Evolutionary conservation across 2,113 vertebrate genomes (phyloP).

Genomic region (Oryzias javanicus): DNA sequence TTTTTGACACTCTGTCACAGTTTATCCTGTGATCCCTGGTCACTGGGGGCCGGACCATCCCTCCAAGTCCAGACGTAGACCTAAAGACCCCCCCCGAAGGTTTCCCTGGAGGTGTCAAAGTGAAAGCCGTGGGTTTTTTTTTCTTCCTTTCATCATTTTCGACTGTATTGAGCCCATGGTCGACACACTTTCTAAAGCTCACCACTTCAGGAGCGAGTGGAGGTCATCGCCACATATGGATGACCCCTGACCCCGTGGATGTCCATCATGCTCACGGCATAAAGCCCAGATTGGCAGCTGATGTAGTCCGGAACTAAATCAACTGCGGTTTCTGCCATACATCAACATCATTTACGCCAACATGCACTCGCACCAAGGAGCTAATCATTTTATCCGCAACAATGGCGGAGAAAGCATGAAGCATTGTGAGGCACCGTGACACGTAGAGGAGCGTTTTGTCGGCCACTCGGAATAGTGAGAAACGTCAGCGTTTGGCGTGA

Average conservation of each 20-base stretch:
- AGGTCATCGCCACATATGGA: constrained; percentile 60
- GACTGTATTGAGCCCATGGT: constrained; percentile 26
- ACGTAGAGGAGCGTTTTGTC: constrained; percentile 18
- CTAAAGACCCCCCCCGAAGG: constrained; percentile 33
- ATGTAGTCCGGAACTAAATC: constrained; percentile 64
- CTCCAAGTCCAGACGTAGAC: constrained; percentile 34
- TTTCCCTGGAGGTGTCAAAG: constrained; percentile 49
- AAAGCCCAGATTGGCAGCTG: constrained; percentile 58
- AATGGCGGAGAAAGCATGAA: constrained; percentile 15
- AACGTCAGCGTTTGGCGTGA: too few species aligned
- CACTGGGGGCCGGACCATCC: constrained; percentile 25
- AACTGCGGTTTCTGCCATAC: constrained; percentile 60
- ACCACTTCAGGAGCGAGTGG: constrained; percentile 46
- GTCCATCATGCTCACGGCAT: constrained; percentile 65
- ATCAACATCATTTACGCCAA: constrained; percentile 65
- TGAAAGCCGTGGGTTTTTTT: constrained; percentile 40
- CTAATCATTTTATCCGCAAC: constrained; percentile 46
- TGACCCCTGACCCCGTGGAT: constrained; percentile 47
- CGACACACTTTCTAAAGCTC: constrained; percentile 23
- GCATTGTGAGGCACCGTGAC: constrained; percentile 9
- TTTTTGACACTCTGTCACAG: constrained; percentile 43
- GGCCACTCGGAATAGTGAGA: not conserved
- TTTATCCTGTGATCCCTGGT: constrained; percentile 47
- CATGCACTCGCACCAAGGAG: constrained; percentile 40
- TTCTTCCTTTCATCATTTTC: constrained; percentile 41